Evolutionary conservation across 2,888 invertebrate species (phyloP), one percentile per base, ranked within the genome.

Genomic region (Lycaena phlaeas): DNA sequence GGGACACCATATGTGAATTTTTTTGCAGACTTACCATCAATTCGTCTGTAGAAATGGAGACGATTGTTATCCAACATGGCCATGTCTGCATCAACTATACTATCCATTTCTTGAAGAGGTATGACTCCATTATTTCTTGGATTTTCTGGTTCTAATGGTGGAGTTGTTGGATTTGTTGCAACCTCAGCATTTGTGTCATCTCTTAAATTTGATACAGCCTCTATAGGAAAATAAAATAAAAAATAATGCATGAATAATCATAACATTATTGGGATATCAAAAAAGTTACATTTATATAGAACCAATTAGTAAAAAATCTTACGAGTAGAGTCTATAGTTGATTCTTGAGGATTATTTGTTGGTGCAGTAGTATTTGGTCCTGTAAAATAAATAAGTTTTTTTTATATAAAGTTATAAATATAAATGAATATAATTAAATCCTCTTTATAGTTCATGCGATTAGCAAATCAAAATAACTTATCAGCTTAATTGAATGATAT

Each of bases 71-170:
- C 71, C 49, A 81, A 54, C 70, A 82, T 71, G 2, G 82, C 81
- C 71, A 82, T 73, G 47, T 82, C 79, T 0, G 82, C 81, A 45
- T 84, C 82, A 26, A 81, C 77, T 50, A 82, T 82, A 52, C 81
- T 82, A 53, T 84, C 82, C 78, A 84, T 81, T 54, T 84, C 82
- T 51, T 78, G 79, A 27, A 84, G 57, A 0, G 81, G 79, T 45
- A 79, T 74, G 44, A 72, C 68, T 27, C 65, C 55, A 17, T 45
- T 60, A 17, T 59, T 61, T 43, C 58, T 46, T 22, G 42, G 59
- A 58, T 14, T 50, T 12, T 42, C 43, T 3, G 34, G 9, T 12
- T 22, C 34, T 12, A 22, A 6, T 11, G 34, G 4, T 18, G 18
- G 10, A 22, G 18, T 34, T 34, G 34, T 34, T 34, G 34, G 18